Evolutionary conservation across 2,113 vertebrate genomes (phyloP).

Genomic region (Ancistrus triradiatus): DNA sequence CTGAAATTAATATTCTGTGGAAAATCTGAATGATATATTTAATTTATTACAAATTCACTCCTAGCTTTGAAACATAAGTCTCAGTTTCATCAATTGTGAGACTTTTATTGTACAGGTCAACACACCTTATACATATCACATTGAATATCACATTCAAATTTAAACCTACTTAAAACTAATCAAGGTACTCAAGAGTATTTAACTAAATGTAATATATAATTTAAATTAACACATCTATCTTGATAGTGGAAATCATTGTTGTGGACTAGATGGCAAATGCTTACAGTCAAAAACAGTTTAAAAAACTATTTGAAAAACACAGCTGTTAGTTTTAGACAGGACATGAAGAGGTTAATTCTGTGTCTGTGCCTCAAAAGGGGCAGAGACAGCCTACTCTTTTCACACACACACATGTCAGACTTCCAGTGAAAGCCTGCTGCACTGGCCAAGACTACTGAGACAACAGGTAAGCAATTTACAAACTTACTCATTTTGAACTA

Average conservation of each 20-base stretch:
- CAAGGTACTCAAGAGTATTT: too few relatives aligned
- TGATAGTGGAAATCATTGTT: background rate
- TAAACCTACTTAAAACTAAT: background rate
- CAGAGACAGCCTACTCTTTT: slow-evolving; percentile 52
- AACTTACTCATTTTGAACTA: too few relatives aligned
- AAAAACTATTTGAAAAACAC: background rate
- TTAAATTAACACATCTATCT: too few relatives aligned
- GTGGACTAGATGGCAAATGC: background rate
- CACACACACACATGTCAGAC: slow-evolving; percentile 54
- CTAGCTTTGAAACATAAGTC: too few relatives aligned
- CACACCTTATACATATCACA: too few relatives aligned
- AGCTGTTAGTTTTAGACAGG: slow-evolving; percentile 23
- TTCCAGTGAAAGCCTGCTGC: slow-evolving; percentile 50
- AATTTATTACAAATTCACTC: too few relatives aligned
- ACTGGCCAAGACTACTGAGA: slow-evolving; percentile 44
- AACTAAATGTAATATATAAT: too few relatives aligned
- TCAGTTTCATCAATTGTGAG: too few relatives aligned
- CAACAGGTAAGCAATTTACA: too few relatives aligned
- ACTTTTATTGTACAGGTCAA: too few relatives aligned
- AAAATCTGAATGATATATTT: too few relatives aligned
- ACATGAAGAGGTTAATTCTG: slow-evolving; percentile 66
- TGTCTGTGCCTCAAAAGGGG: slow-evolving; percentile 44
- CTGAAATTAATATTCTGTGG: too few relatives aligned
- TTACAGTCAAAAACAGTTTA: background rate
- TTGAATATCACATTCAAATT: background rate